Evolutionary conservation across 2,888 invertebrate species (phyloP).

Genomic region (Hyposoter dolosus): DNA sequence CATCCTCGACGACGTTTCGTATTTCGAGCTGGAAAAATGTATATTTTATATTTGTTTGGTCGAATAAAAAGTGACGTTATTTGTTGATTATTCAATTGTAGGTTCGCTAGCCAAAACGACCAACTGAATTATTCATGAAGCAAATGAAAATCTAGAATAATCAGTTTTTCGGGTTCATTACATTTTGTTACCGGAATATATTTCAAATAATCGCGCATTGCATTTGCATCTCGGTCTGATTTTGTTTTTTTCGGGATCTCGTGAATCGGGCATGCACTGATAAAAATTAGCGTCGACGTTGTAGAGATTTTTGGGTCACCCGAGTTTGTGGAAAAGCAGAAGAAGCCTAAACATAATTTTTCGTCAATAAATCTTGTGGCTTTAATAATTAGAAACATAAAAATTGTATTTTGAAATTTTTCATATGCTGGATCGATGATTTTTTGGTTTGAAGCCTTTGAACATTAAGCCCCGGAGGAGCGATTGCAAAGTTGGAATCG

Average conservation of each 20-base stretch:
- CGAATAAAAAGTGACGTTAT: background rate
- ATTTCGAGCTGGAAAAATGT: conserved; percentile 9
- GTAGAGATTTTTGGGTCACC: background rate
- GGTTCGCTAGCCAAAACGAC: background rate
- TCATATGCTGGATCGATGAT: background rate
- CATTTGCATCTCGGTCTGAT: too few relatives aligned
- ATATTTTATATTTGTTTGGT: background rate
- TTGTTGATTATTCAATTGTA: background rate
- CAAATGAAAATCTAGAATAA: background rate
- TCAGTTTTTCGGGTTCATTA: background rate
- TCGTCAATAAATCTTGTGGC: background rate
- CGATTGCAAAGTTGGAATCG: conserved; percentile 58
- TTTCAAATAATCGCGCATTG: background rate
- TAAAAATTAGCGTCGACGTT: background rate
- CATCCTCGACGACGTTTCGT: background rate
- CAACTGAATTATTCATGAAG: background rate
- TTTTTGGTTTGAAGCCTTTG: background rate
- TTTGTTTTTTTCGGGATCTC: background rate
- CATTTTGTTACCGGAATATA: background rate
- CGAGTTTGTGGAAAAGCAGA: too few relatives aligned
- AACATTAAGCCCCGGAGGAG: conserved; percentile 25
- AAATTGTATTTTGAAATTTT: background rate
- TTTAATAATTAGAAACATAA: background rate
- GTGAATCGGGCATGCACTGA: background rate
- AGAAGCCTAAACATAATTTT: background rate